Evolutionary conservation across 37 sponge, comb jelly and placozoan genomes (phyloP), one percentile per base, ranked within the genome.

Genomic region (Geodia barretti): DNA sequence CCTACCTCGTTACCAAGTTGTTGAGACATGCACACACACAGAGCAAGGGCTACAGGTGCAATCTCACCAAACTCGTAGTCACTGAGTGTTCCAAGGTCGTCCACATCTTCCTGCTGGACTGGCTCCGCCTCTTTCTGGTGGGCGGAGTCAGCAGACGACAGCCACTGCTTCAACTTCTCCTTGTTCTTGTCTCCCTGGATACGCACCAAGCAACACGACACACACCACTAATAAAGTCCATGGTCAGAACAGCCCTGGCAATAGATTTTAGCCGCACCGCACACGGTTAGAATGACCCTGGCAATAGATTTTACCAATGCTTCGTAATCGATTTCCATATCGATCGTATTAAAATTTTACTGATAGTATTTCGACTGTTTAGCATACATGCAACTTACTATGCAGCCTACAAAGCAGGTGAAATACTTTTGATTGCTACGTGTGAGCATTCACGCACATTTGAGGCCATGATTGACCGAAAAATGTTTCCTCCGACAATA

Each of bases 21-120:
- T 59, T 59, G n/a, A n/a, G n/a, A 17, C 39, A 5, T 71, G 38
- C 72, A 71, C 41, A 71, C 72, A 71, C 32, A 31, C 20, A n/a
- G 36, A 21, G 14, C 3, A 35, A 75, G 4, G 32, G 34, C 24
- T 30, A 65, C 35, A 70, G 61, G 9, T 38, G 41, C 60, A 67
- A 29, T 32, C 82, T 73, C 47, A 84, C 84, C 84, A 62, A 78
- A 74, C 62, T 78, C 87, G 29, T 78, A 87, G 35, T 79, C 79
- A 79, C 64, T 79, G 21, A 73, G 47, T 0, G 71, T 35, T 30
- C 81, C 81, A 59, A 81, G 58, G 24, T 81, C 81, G 28, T 81
- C 81, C 9, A 68, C 20, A 29, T 68, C 68, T 20, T 33, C 34
- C 33, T 31, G 19, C 33, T 68, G 33, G 2, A 20, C 31, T n/a